A percentile compares a stretch with the other conserved stretches of the same genome.
phyloP scores from a whole-genome alignment of 2,888 invertebrate species.

The Gastrophysa polygoni region DNA sequence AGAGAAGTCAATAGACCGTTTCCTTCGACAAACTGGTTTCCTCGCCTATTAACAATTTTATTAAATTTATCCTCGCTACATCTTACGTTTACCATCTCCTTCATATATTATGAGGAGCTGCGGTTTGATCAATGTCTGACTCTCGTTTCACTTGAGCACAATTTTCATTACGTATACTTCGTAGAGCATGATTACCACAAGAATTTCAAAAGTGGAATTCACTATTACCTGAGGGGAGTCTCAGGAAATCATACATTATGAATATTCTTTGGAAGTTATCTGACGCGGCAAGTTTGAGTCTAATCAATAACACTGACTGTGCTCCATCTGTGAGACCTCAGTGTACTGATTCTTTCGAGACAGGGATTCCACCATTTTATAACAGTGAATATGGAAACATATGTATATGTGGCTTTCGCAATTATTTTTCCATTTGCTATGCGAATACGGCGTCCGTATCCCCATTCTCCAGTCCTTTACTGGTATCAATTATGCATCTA shows the following conservation, averaged over 20 bases:
- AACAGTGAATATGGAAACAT: too few relatives aligned
- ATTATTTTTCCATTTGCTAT: too few relatives aligned
- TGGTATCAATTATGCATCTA: too few relatives aligned
- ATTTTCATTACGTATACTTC: background rate
- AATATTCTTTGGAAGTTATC: background rate
- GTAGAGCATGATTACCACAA: background rate
- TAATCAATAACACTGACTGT: too few relatives aligned
- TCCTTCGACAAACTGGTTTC: conserved; percentile 31
- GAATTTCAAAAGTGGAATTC: background rate
- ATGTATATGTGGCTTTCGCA: too few relatives aligned
- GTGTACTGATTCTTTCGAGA: too few relatives aligned
- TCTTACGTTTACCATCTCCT: background rate
- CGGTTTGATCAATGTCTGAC: conserved; percentile 1
- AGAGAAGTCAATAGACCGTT: background rate
- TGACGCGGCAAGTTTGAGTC: background rate
- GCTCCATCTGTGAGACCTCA: too few relatives aligned
- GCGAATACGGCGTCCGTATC: too few relatives aligned
- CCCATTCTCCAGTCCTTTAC: too few relatives aligned
- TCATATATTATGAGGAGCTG: background rate
- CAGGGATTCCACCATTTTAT: too few relatives aligned
- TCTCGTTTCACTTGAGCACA: background rate
- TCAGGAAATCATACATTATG: background rate
- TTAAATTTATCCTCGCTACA: conserved; percentile 28
- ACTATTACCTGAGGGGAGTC: background rate
- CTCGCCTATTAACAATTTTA: conserved; percentile 33